Evolutionary conservation across 53 echinoderm and acorn worm species (phyloP).

Genomic region (Glandiceps talaboti): DNA sequence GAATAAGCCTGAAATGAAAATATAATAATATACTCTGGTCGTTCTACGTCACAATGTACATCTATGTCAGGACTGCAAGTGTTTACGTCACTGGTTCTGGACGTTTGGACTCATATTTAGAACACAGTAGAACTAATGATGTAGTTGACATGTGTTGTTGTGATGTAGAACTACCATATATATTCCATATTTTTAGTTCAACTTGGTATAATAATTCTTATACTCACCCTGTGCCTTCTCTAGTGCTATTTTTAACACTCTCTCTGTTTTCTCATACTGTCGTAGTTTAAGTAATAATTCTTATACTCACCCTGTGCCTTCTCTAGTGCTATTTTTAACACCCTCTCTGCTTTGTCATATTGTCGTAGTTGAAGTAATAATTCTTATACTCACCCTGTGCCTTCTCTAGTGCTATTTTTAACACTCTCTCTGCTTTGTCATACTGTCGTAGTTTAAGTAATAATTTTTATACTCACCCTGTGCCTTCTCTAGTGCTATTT

Average conservation of each 20-base stretch:
- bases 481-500: conserved; percentile 64
- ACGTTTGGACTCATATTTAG: too few species aligned
- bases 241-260: conserved; percentile 49
- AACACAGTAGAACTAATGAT: too few species aligned
- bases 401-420: conserved; percentile 62
- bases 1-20: too few species aligned
- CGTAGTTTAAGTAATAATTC: conserved; percentile 75
- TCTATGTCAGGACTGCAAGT: too few species aligned
- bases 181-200: too few species aligned
- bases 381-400: conserved; percentile 59
- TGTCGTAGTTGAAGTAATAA: conserved; percentile 76
- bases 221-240: conserved; percentile 71
- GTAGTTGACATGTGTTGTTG: too few species aligned
- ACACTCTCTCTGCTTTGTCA: conserved; percentile 85
- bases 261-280: conserved; percentile 92
- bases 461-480: conserved; percentile 55
- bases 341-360: conserved; percentile 89
- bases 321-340: conserved; percentile 53
- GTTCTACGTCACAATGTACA: too few species aligned
- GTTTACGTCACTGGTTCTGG: too few species aligned
- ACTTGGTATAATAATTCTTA: conserved; percentile 66
- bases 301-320: conserved; percentile 61
- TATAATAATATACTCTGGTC: too few species aligned
- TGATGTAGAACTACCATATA: too few species aligned
- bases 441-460: conserved; percentile 80